These are phyloP conservation scores for Portevinia maculata DNA, from an alignment of 2,888 invertebrate species.

Conservation along the genomic window DNA sequence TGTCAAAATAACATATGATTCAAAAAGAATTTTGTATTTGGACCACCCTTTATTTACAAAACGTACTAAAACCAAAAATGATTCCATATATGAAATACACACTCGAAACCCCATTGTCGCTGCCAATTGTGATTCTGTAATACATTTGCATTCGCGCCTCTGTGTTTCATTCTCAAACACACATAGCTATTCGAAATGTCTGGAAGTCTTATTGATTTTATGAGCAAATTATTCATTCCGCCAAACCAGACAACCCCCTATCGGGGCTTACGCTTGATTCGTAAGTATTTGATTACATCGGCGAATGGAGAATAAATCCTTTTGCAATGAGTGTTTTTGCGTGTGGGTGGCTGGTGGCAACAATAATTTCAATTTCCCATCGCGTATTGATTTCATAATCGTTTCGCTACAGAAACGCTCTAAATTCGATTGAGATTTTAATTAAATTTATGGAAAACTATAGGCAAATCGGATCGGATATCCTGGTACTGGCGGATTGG, in stretches of 20 bases:
- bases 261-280: conserved; percentile 33
- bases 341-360: conserved; percentile 21
- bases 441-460: conserved; percentile 60
- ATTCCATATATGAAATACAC: neutral
- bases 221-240: conserved; percentile 68
- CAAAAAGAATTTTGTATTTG: too few species aligned
- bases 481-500: neutral
- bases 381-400: conserved; percentile 59
- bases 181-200: conserved; percentile 1
- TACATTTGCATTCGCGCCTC: conserved; percentile 7
- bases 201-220: conserved; percentile 63
- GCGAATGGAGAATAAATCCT: conserved; percentile 51
- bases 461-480: conserved; percentile 49
- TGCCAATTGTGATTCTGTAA: conserved; percentile 58
- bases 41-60: neutral
- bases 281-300: conserved; percentile 68
- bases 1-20: too few species aligned
- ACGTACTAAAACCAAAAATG: conserved; percentile 1
- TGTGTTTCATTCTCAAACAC: conserved; percentile 35
- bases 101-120: conserved; percentile 42
- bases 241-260: conserved; percentile 7
- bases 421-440: conserved; percentile 65
- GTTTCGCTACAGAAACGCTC: conserved; percentile 50
- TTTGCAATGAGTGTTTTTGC: conserved; percentile 23
- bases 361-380: conserved; percentile 24